phyloP scores from a whole-genome alignment of 2,888 invertebrate species.

The Eristalis intricaria region DNA sequence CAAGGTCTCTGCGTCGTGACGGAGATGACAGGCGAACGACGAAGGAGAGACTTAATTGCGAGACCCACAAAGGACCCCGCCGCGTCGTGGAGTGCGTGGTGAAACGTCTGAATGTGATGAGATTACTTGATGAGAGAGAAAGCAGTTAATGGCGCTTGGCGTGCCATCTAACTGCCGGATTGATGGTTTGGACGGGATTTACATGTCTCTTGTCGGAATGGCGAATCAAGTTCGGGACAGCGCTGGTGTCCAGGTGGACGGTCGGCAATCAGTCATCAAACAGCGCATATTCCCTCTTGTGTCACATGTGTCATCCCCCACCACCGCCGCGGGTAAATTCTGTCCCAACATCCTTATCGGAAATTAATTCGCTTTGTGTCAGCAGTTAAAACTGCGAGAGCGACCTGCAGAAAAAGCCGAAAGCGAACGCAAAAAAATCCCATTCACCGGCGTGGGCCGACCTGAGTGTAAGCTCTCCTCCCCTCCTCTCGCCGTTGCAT shows the following conservation, averaged over 20 bases:
- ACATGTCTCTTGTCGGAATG: no score
- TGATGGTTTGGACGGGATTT: no score
- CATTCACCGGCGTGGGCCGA: background rate
- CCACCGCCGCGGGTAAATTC: background rate
- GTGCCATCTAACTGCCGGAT: no score
- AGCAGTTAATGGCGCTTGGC: background rate
- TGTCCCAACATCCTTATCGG: constrained; percentile 70
- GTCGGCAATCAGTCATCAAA: no score
- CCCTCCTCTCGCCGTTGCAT: constrained; percentile 22
- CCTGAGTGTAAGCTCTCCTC: background rate
- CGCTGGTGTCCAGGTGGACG: no score
- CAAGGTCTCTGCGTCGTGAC: background rate
- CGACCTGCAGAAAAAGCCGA: constrained; percentile 19
- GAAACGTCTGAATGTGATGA: background rate
- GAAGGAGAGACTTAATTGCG: background rate
- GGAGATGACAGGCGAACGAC: background rate
- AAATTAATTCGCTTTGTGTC: constrained; percentile 69
- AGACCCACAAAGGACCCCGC: background rate
- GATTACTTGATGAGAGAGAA: background rate
- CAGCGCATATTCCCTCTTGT: background rate
- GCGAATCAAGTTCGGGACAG: no score
- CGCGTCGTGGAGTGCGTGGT: background rate
- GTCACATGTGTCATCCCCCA: background rate
- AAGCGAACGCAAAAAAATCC: background rate
- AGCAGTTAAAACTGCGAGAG: constrained; percentile 56